Base-by-base conservation (phyloP, 2,888 invertebrate genomes). In the Ectobius pallidus region DNA sequence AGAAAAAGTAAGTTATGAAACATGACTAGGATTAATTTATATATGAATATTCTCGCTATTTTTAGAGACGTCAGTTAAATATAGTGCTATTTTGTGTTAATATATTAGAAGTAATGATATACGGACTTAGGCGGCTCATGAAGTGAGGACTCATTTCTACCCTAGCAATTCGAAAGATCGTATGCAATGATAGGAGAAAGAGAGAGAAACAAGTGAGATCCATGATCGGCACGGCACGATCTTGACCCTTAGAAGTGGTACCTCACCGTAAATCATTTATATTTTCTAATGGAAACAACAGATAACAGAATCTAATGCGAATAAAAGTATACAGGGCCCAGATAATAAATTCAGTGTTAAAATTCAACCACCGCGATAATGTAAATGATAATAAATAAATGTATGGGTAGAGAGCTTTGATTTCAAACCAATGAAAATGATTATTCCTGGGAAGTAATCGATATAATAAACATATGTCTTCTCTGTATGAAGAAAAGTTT, bases 321-420 rank as follows among this genome's bases (percentile, higher is more conserved):
- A 69, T 69, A 52, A 52, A 49, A 52, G 52, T 55, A 32, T 34
- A 52, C n/a, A 22, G 52, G 22, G 55, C 30, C 55, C n/a, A 55
- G 52, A 52, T 69, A 69, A 69, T 69, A 69, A 69, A 69, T 69
- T 69, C 69, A 49, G 69, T 32, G 69, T 68, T 22, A 62, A 62
- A 62, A 62, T 39, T 62, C 62, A 39, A 20, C 20, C 39, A 62
- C 39, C 62, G 22, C 22, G 62, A 61, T 58, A 58, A 58, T 30
- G 11, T 16, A 30, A 30, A 22, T 16, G 30, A 62, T 62, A 62
- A 39, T 34, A 62, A 9, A 55, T 25, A 55, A 6, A 22, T 22
- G 7, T n/a, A 6, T 6, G 20, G 16, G 27, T 11, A 55, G 27
- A 55, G 22, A 27, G 34, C 62, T 62, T 62, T 16, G 39, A 62